phyloP scores from a whole-genome alignment of 1,140 invertebrate species.

The Pemphigus obesinymphae region DNA sequence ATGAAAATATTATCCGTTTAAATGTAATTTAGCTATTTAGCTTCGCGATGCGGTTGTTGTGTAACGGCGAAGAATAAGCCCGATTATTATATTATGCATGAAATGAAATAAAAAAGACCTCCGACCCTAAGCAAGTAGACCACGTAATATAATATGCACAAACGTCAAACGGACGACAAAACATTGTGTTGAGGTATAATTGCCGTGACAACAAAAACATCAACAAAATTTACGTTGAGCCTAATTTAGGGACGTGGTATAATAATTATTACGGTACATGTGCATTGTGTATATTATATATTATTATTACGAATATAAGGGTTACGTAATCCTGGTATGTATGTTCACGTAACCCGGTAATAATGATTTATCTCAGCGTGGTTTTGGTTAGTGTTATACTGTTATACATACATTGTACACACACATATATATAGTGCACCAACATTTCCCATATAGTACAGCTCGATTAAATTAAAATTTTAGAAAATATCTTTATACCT shows the following conservation, averaged over 20 bases:
- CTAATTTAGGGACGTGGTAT: too few relatives aligned
- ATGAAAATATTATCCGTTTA: not conserved
- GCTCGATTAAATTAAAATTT: too few relatives aligned
- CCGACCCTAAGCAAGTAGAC: not conserved
- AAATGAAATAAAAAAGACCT: slow-evolving; percentile 31
- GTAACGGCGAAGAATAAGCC: not conserved
- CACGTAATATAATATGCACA: not conserved
- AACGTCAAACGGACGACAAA: not conserved
- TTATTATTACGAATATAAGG: not conserved
- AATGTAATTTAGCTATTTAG: slow-evolving; percentile 24
- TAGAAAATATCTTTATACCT: too few relatives aligned
- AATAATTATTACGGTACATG: too few relatives aligned
- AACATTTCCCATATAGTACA: too few relatives aligned
- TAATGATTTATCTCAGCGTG: not conserved
- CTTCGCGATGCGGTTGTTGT: not conserved
- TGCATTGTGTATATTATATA: not conserved
- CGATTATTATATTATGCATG: not conserved
- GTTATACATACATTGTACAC: not conserved
- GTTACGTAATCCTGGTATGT: not conserved
- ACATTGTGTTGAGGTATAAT: not conserved
- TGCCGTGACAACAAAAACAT: not conserved
- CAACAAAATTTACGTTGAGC: not conserved
- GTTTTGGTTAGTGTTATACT: not conserved
- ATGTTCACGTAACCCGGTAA: not conserved
- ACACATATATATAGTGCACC: too few relatives aligned